phyloP scores from a whole-genome alignment of 2,797 vertebrate species.

The Cirrhinus mrigala region DNA sequence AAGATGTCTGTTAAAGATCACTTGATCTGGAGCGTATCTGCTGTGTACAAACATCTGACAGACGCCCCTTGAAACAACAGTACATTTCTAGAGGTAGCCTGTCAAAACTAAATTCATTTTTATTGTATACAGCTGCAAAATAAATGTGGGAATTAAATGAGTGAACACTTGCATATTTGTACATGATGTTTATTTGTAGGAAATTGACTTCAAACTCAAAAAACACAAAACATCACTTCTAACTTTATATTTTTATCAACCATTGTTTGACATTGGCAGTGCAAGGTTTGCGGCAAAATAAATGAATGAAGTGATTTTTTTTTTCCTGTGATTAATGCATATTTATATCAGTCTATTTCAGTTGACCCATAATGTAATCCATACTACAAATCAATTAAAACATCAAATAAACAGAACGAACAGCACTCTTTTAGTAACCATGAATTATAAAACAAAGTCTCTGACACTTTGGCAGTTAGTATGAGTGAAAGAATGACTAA shows the following conservation, averaged over 20 bases:
- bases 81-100: background rate
- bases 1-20: no score
- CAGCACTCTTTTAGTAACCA: background rate
- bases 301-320: no score
- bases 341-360: no score
- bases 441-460: background rate
- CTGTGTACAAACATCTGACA: no score
- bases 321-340: no score
- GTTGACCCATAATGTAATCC: background rate
- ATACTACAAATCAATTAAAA: background rate
- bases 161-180: background rate
- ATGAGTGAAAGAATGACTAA: background rate
- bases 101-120: background rate
- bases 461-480: conserved; percentile 36
- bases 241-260: background rate
- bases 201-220: background rate
- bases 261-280: conserved; percentile 15
- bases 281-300: conserved; percentile 39
- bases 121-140: background rate
- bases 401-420: background rate
- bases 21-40: no score
- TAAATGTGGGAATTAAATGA: background rate
- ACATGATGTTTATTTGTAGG: conserved; percentile 31
- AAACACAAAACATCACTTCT: conserved; percentile 5
- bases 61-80: no score